Evolutionary conservation across 35 echinoderm and acorn worm genomes (phyloP), one percentile per base, ranked within the genome.

Genomic region (Patiria miniata): DNA sequence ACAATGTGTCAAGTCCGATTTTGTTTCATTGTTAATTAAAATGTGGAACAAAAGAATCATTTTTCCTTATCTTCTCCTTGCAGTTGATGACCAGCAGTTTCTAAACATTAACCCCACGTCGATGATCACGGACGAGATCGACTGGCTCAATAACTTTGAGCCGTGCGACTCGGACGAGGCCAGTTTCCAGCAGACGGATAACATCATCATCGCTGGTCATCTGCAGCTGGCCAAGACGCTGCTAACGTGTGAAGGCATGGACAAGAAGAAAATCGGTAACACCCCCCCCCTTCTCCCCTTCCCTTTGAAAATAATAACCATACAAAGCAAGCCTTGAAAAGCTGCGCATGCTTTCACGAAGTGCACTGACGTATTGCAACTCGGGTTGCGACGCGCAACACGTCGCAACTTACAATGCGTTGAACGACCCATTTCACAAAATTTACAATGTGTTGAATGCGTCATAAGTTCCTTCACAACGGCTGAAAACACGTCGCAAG

Each of bases 131-230:
- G 96, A 99, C 90, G 96, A 99, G 79, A 91, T 94, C 1, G 96
- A 94, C 61, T 99, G 96, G 96, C 81, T 99, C 7, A 83, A 94
- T 68, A 99, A 92, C 86, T 99, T 99, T 95, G 96, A 99, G 77
- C 87, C 96, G 2, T 82, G 85, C 10, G 96, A 94, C 44, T 52
- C 79, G 0, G 82, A 94, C 34, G 93, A 94, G 21, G 55, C 83
- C 7, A 83, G 82, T 44, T 80, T 91, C 29, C 79, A 68, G 32
- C 87, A 88, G 44, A 89, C 90, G 5, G 96, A 99, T 16, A 90
- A 99, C 78, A 86, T 78, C 22, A 81, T 99, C 26, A 77, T 99
- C 61, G 93, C 96, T 1, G 96, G 96, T 29, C 96, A 99, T 65
- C 93, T 99, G 0, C 78, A 86, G 40, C 80, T 99, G 1, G 86